Conservation (phyloP, 2,888 invertebrate species). For the Pyrrhosoma nymphula region DNA sequence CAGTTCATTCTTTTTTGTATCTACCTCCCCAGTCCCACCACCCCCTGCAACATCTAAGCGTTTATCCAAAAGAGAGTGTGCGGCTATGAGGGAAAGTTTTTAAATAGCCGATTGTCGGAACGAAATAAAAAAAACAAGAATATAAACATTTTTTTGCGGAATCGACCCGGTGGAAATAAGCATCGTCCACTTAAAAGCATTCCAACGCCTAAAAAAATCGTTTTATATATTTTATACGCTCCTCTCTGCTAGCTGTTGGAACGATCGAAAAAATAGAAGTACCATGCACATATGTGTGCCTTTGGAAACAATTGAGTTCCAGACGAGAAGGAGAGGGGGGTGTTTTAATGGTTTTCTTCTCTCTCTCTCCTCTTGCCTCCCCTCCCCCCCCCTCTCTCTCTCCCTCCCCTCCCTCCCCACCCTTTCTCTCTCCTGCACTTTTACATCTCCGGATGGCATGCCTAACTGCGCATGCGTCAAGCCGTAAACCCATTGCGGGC, state of each 20-base stretch:
- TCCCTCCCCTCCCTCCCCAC: too few species aligned
- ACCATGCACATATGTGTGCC: not conserved
- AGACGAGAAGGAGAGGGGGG: not conserved
- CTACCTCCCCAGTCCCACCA: too few species aligned
- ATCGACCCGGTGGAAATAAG: not conserved
- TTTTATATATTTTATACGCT: not conserved
- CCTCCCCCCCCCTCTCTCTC: too few species aligned
- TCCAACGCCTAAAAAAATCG: not conserved
- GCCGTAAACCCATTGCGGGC: constrained; percentile 32
- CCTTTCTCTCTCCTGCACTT: not conserved
- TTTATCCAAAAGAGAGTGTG: not conserved
- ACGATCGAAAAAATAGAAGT: not conserved
- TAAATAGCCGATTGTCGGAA: not conserved
- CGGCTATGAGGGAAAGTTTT: not conserved
- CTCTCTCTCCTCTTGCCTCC: too few species aligned
- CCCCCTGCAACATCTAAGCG: too few species aligned
- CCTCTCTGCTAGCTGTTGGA: not conserved
- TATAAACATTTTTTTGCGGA: not conserved
- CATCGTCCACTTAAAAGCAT: not conserved
- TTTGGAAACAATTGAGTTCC: not conserved
- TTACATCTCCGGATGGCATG: not conserved
- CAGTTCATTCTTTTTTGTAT: too few species aligned
- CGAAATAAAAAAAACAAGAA: not conserved
- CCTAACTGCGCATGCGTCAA: not conserved
- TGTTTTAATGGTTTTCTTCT: not conserved